phyloP scores from a whole-genome alignment of 2,888 invertebrate species.

The Nymphalis urticae region DNA sequence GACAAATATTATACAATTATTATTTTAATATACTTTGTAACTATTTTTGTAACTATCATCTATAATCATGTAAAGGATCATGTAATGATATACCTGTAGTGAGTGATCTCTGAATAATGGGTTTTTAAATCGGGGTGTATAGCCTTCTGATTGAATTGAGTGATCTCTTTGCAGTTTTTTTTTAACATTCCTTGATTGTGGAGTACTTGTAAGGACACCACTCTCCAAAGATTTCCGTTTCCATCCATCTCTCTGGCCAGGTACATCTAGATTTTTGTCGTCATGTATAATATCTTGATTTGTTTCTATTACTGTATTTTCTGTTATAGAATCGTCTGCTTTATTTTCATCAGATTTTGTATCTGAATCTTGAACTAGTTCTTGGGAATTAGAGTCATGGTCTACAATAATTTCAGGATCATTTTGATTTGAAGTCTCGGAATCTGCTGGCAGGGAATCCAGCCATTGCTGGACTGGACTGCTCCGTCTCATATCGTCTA shows the following conservation, averaged over 20 bases:
- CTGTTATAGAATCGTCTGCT: slow-evolving; percentile 63
- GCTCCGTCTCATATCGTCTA: slow-evolving; percentile 83
- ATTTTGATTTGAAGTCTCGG: slow-evolving; percentile 41
- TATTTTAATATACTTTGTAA: neutral
- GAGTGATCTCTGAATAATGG: slow-evolving; percentile 76
- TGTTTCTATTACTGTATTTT: slow-evolving; percentile 57
- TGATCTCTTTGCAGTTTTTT: slow-evolving; percentile 68
- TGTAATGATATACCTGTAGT: slow-evolving; percentile 63
- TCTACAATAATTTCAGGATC: slow-evolving; percentile 31
- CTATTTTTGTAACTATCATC: too few species aligned
- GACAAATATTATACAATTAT: slow-evolving; percentile 1
- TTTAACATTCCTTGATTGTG: slow-evolving; percentile 54
- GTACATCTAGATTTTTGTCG: slow-evolving; percentile 65
- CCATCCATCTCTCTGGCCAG: slow-evolving; percentile 59
- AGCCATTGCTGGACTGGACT: slow-evolving; percentile 89
- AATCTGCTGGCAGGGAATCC: slow-evolving; percentile 83
- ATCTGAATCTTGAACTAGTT: slow-evolving; percentile 48
- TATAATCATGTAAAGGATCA: neutral
- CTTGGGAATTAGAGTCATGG: slow-evolving; percentile 32
- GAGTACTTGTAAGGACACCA: slow-evolving; percentile 58
- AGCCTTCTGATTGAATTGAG: slow-evolving; percentile 76
- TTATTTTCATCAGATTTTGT: slow-evolving; percentile 63
- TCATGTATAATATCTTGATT: slow-evolving; percentile 34
- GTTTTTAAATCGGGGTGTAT: slow-evolving; percentile 69
- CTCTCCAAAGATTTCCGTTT: slow-evolving; percentile 71